A percentile compares a stretch with the other conserved stretches of the same genome.
Conservation (phyloP, 2,113 vertebrate species). For the Verasper variegatus region DNA sequence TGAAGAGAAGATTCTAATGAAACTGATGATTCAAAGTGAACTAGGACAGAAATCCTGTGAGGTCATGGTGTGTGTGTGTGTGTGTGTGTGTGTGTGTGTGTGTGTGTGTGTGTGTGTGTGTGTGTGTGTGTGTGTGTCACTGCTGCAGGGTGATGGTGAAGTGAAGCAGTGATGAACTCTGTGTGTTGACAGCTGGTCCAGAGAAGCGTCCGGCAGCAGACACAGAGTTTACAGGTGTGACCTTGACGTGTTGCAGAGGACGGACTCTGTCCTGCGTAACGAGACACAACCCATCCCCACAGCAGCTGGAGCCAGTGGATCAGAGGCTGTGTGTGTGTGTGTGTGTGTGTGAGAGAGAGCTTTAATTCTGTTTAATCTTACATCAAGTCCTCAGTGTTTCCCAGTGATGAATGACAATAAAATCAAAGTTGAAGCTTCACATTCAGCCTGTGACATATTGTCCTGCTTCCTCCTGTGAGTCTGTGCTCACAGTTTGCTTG, state of each 20-base stretch:
- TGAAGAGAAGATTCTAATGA: too few relatives aligned
- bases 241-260: neutral
- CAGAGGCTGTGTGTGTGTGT: too few relatives aligned
- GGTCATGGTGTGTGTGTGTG: neutral
- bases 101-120: neutral
- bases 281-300: neutral
- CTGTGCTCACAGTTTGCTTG: neutral
- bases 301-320: neutral
- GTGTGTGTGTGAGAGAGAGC: too few relatives aligned
- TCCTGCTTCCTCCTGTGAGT: neutral
- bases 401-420: too few relatives aligned
- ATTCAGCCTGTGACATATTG: too few relatives aligned
- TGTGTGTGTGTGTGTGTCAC: neutral
- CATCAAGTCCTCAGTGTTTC: too few relatives aligned
- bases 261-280: neutral
- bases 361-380: too few relatives aligned
- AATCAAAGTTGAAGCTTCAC: too few relatives aligned
- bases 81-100: neutral
- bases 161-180: neutral
- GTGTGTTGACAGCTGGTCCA: neutral
- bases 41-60: too few relatives aligned
- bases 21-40: too few relatives aligned
- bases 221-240: neutral
- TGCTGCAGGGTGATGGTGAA: too few relatives aligned
- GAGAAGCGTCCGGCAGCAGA: too few relatives aligned